Conservation (phyloP, 1,140 invertebrate species). For the Heliconius eleuchia region DNA sequence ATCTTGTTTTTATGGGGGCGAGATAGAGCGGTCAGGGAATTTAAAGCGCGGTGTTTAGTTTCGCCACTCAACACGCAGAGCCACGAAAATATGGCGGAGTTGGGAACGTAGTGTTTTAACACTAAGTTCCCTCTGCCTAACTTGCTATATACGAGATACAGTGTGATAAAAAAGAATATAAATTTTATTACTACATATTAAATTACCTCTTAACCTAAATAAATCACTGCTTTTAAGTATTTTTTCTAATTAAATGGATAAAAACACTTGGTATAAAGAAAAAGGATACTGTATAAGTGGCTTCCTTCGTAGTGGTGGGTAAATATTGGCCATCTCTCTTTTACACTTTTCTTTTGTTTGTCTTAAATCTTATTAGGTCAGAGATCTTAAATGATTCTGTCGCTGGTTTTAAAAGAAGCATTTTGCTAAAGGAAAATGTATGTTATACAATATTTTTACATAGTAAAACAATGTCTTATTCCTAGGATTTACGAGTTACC, state of each 20-base stretch:
- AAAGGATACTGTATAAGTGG: conserved; percentile 6
- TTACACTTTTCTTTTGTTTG: conserved; percentile 11
- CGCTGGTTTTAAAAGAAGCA: neutral
- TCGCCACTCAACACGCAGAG: too few relatives aligned
- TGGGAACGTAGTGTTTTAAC: too few relatives aligned
- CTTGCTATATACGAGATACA: too few relatives aligned
- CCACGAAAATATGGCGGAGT: too few relatives aligned
- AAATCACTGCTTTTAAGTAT: neutral
- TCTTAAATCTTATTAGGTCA: conserved; percentile 13
- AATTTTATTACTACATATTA: too few relatives aligned
- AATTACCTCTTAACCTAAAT: neutral
- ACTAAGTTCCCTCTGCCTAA: too few relatives aligned
- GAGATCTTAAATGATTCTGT: conserved; percentile 4
- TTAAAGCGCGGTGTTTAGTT: too few relatives aligned
- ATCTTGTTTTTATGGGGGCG: too few relatives aligned
- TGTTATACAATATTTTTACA: neutral
- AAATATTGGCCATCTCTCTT: conserved; percentile 8
- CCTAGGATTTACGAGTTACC: too few relatives aligned
- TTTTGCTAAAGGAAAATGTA: neutral
- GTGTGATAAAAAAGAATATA: too few relatives aligned
- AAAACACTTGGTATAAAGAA: conserved; percentile 11
- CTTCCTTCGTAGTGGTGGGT: neutral
- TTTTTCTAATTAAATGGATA: conserved; percentile 1
- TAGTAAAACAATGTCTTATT: neutral
- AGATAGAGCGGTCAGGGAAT: too few relatives aligned